A percentile compares a stretch with the other conserved stretches of the same genome.
Evolutionary conservation across 2,113 vertebrate species (phyloP).

Genomic region (Psilopsiagon aymara): DNA sequence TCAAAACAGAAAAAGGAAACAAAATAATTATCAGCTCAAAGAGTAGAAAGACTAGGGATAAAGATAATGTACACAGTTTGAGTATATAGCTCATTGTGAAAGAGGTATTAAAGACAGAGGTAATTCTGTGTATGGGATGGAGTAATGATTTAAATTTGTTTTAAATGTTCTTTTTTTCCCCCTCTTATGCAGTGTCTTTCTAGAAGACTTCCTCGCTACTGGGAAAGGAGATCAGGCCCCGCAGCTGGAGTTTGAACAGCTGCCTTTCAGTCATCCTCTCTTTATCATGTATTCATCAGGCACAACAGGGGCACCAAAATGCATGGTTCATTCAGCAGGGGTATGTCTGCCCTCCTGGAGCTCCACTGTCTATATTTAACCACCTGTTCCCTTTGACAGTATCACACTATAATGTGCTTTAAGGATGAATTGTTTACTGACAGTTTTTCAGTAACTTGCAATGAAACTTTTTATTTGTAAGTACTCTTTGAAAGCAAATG

Average conservation of each 20-base stretch:
- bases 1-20: neutral
- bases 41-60: neutral
- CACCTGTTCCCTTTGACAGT: neutral
- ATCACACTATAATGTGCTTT: neutral
- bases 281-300: constrained; percentile 97
- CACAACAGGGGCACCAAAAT: constrained; percentile 95
- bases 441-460: neutral
- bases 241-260: constrained; percentile 97
- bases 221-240: constrained; percentile 85
- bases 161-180: neutral
- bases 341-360: constrained; percentile 72
- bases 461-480: neutral
- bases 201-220: constrained; percentile 89
- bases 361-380: neutral
- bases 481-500: neutral
- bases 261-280: constrained; percentile 93
- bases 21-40: neutral
- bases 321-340: constrained; percentile 98
- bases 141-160: neutral
- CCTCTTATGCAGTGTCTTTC: constrained; percentile 78
- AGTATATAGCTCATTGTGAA: neutral
- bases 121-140: neutral
- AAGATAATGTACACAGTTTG: neutral
- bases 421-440: neutral
- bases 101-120: neutral